phyloP scores from a whole-genome alignment of 2,888 invertebrate species.

The Chloroclysta siterata region DNA sequence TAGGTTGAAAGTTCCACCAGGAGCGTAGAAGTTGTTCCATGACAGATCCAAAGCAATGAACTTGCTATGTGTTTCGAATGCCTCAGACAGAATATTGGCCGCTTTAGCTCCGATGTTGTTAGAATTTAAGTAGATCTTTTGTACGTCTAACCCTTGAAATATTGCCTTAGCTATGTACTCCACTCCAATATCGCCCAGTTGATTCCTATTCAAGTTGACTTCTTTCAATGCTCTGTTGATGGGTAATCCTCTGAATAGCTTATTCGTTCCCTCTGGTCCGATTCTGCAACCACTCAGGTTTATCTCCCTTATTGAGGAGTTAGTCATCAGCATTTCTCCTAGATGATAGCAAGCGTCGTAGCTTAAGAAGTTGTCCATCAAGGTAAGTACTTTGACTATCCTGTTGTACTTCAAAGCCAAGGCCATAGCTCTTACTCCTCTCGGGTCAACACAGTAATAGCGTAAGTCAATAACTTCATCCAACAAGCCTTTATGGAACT shows the following conservation, averaged over 20 bases:
- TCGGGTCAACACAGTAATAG: constrained; percentile 67
- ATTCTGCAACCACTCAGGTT: constrained; percentile 67
- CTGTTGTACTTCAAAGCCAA: constrained; percentile 61
- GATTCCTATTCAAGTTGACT: constrained; percentile 34
- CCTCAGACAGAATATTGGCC: constrained; percentile 50
- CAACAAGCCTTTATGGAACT: constrained; percentile 58
- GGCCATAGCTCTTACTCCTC: constrained; percentile 66
- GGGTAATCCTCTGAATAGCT: constrained; percentile 26
- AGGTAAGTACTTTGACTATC: constrained; percentile 55
- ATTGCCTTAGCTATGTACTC: constrained; percentile 31
- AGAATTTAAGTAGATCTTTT: constrained; percentile 58
- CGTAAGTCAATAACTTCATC: constrained; percentile 59
- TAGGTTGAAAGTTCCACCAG: constrained; percentile 42
- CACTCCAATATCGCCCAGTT: constrained; percentile 32
- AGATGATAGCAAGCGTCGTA: constrained; percentile 69
- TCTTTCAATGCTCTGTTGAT: constrained; percentile 31
- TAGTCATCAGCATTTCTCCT: constrained; percentile 61
- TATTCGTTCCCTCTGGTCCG: constrained; percentile 24
- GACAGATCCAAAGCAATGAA: constrained; percentile 63
- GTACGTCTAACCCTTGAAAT: constrained; percentile 51
- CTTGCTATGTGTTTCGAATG: constrained; percentile 59
- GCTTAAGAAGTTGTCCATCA: constrained; percentile 67
- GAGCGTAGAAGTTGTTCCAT: constrained; percentile 61
- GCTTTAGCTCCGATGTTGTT: constrained; percentile 61
- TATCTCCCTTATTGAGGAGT: constrained; percentile 57